phyloP scores from a whole-genome alignment of 2,888 invertebrate genomes.

The Euzophera pinguis region DNA sequence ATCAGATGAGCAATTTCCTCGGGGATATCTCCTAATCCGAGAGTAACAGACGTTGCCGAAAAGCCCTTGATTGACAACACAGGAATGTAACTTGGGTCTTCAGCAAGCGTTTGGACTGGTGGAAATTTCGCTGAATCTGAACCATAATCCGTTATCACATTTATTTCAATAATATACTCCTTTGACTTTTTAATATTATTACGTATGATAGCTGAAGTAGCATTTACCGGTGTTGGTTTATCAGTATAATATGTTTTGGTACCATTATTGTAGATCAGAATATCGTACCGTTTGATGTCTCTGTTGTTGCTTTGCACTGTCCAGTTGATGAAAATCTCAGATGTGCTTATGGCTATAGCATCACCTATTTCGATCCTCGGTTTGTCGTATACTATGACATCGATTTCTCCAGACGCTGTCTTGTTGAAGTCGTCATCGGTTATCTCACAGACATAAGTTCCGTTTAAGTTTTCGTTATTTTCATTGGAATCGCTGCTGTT shows the following conservation, averaged over 20 bases:
- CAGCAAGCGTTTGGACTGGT: constrained; percentile 80
- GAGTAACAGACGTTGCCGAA: constrained; percentile 86
- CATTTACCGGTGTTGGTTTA: constrained; percentile 83
- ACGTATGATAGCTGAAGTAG: constrained; percentile 59
- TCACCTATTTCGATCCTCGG: constrained; percentile 86
- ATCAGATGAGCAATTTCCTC: constrained; percentile 83
- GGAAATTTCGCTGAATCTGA: constrained; percentile 72
- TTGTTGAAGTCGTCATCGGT: constrained; percentile 48
- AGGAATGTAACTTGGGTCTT: constrained; percentile 89
- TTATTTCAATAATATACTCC: constrained; percentile 83
- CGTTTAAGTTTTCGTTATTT: constrained; percentile 81
- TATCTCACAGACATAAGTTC: constrained; percentile 66
- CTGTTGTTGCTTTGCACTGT: constrained; percentile 88
- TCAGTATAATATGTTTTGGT: constrained; percentile 30
- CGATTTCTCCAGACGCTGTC: constrained; percentile 61
- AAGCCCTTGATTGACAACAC: constrained; percentile 87
- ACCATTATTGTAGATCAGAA: constrained; percentile 31
- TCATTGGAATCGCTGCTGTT: constrained; percentile 63
- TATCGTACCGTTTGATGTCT: constrained; percentile 77
- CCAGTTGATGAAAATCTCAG: constrained; percentile 90
- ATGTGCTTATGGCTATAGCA: constrained; percentile 86
- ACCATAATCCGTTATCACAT: constrained; percentile 84
- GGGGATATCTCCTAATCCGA: constrained; percentile 88
- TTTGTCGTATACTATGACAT: constrained; percentile 82
- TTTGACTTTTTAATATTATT: constrained; percentile 82